These are phyloP conservation scores for Acanthoscelides obtectus DNA, from an alignment of 2,888 invertebrate species.

Conservation along the genomic window DNA sequence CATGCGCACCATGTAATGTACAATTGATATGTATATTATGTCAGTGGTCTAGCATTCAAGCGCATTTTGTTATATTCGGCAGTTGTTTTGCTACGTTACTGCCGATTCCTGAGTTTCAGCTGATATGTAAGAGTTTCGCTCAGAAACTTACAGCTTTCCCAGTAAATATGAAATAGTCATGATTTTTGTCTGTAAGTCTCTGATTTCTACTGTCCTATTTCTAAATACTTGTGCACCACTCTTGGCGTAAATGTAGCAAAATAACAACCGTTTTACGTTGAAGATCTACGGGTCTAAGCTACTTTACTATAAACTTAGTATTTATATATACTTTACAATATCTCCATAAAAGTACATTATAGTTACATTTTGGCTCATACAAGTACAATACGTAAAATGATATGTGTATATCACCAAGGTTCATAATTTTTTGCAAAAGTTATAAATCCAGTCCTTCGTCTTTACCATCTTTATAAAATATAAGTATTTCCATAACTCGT, in stretches of 20 bases:
- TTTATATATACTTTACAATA: slow-evolving; percentile 34
- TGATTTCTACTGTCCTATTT: not conserved
- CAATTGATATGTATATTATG: not conserved
- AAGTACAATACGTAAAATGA: slow-evolving; percentile 29
- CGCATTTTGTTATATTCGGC: slow-evolving; percentile 13
- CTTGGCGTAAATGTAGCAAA: not conserved
- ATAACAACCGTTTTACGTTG: slow-evolving; percentile 2
- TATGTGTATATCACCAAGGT: slow-evolving; percentile 33
- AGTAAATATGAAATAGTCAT: too few relatives aligned
- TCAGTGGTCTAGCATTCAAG: slow-evolving; percentile 28
- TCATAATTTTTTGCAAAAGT: slow-evolving; percentile 6
- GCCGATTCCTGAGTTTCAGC: not conserved
- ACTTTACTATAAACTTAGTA: slow-evolving; percentile 19
- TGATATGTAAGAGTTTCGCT: not conserved
- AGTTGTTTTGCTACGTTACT: not conserved
- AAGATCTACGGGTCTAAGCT: slow-evolving; percentile 26
- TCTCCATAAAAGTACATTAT: slow-evolving; percentile 29
- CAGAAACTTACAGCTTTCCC: not conserved
- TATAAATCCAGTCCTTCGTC: not conserved
- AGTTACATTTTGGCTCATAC: slow-evolving; percentile 40
- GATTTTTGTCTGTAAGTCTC: not conserved
- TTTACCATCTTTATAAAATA: not conserved
- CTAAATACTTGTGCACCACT: not conserved
- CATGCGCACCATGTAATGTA: slow-evolving; percentile 18
- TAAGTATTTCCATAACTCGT: not conserved